Evolutionary conservation across 2,888 invertebrate genomes (phyloP).

Genomic region (Odontothrips loti): DNA sequence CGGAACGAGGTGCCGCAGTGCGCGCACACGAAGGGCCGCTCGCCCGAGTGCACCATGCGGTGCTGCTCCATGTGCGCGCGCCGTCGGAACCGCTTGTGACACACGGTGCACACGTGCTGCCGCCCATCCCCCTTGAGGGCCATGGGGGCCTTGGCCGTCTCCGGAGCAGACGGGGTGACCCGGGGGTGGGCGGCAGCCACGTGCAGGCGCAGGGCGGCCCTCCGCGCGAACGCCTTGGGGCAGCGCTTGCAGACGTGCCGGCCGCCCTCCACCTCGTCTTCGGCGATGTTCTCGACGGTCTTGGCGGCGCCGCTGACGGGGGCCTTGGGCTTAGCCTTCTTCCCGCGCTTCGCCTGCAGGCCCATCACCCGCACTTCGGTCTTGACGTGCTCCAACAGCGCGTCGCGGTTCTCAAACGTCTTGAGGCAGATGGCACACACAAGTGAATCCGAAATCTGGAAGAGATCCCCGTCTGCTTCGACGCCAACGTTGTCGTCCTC

Average conservation of each 20-base stretch:
- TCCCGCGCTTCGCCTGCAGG: neutral
- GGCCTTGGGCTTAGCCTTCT: neutral
- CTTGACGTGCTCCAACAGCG: neutral
- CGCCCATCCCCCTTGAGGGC: neutral
- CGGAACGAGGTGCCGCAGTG: slow-evolving; percentile 2
- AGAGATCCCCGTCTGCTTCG: neutral
- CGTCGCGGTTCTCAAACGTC: neutral
- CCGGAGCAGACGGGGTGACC: too few relatives aligned
- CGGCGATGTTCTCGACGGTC: neutral
- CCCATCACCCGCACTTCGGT: neutral
- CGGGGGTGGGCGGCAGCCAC: neutral
- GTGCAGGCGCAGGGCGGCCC: neutral
- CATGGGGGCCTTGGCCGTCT: neutral
- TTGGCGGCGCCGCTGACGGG: neutral
- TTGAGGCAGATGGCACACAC: neutral
- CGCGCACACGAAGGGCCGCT: neutral
- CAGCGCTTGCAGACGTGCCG: neutral
- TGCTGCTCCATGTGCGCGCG: neutral
- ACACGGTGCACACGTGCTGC: neutral
- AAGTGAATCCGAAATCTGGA: neutral
- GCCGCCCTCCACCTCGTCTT: neutral
- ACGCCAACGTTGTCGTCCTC: too few relatives aligned
- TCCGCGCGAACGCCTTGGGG: neutral
- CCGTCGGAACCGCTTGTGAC: neutral
- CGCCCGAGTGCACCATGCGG: neutral